Conservation (phyloP, 2,888 invertebrate species). For the Miltochrista miniata region DNA sequence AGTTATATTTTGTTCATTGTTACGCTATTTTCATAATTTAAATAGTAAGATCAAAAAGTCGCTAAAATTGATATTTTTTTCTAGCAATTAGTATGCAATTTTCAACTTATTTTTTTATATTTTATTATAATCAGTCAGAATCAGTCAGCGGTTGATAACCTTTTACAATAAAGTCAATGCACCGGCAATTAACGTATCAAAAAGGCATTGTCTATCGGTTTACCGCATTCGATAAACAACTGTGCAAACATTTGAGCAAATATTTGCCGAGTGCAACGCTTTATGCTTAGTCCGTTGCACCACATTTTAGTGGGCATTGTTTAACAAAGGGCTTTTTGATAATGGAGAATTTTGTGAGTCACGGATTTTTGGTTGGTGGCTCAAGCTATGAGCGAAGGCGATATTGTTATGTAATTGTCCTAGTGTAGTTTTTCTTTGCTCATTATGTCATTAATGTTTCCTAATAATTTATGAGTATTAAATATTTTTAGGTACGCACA, state of each 20-base stretch:
- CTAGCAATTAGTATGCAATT: no score
- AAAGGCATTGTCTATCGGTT: slow-evolving; percentile 33
- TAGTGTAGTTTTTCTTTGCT: no score
- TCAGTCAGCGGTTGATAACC: not conserved
- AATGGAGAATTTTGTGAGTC: slow-evolving; percentile 61
- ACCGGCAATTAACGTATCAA: slow-evolving; percentile 27
- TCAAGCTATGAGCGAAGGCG: slow-evolving; percentile 13
- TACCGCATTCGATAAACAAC: slow-evolving; percentile 45
- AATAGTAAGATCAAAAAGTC: no score
- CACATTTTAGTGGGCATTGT: slow-evolving; percentile 53
- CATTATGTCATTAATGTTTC: no score
- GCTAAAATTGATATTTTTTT: no score
- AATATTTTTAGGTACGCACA: no score
- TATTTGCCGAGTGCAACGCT: slow-evolving; percentile 51
- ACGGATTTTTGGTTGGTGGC: slow-evolving; percentile 38
- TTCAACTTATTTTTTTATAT: no score
- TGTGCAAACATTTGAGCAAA: slow-evolving; percentile 67
- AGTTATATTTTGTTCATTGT: no score
- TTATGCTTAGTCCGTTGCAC: slow-evolving; percentile 48
- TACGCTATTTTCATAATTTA: no score
- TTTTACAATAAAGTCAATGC: slow-evolving; percentile 13
- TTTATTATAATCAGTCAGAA: no score
- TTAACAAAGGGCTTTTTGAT: slow-evolving; percentile 62
- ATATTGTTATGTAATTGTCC: not conserved
- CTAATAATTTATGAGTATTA: no score